phyloP scores from a whole-genome alignment of 2,888 invertebrate genomes.

The Tricholauxania praeusta region DNA sequence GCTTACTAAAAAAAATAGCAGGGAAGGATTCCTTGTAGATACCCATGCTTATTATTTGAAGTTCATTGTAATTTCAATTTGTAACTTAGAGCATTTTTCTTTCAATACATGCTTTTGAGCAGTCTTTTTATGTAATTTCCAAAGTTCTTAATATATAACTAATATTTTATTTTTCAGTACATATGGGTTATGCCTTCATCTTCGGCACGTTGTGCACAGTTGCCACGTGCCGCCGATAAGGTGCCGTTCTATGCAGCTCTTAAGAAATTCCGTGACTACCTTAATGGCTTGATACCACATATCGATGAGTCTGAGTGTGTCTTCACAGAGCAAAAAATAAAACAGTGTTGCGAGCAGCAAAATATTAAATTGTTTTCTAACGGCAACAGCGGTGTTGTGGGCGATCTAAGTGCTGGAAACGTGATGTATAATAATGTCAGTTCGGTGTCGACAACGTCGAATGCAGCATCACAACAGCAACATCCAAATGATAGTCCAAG shows the following conservation, averaged over 20 bases:
- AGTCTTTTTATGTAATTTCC: too few species aligned
- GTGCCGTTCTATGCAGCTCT: constrained; percentile 97
- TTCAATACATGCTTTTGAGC: too few species aligned
- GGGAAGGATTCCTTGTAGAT: too few species aligned
- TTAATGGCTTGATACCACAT: constrained; percentile 87
- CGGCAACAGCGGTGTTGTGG: neutral
- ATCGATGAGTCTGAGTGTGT: constrained; percentile 90
- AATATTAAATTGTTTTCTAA: constrained; percentile 36
- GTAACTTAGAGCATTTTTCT: too few species aligned
- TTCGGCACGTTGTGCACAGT: constrained; percentile 95
- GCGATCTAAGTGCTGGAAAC: neutral
- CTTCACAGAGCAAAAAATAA: constrained; percentile 80
- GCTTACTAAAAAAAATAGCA: too few species aligned
- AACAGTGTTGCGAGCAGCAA: constrained; percentile 74
- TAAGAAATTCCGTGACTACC: constrained; percentile 94
- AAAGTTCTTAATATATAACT: too few species aligned
- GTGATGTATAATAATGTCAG: neutral
- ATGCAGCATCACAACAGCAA: constrained; percentile 9
- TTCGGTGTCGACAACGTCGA: too few species aligned
- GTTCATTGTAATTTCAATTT: too few species aligned
- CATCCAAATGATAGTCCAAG: neutral
- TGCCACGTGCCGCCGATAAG: constrained; percentile 97
- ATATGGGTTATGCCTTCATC: constrained; percentile 99
- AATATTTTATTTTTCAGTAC: constrained; percentile 74
- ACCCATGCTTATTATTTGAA: too few species aligned